Evolutionary conservation across 2,113 vertebrate genomes (phyloP).

Genomic region (Argyrosomus japonicus): DNA sequence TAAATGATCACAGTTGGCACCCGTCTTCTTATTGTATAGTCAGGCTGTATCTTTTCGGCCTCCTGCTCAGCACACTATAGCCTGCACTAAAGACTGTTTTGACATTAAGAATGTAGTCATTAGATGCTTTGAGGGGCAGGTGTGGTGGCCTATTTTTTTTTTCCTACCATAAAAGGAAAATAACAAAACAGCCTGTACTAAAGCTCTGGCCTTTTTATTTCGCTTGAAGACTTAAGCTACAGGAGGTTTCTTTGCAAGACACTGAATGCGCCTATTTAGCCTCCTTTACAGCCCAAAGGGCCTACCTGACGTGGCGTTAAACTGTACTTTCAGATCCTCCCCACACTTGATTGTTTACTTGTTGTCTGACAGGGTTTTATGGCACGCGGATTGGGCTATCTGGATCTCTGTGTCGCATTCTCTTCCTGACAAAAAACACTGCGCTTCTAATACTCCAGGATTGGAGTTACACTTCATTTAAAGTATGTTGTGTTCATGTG

Average conservation of each 20-base stretch:
- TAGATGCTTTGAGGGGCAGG: conserved; percentile 55
- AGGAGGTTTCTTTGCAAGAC: conserved; percentile 66
- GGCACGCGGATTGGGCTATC: conserved; percentile 53
- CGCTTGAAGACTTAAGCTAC: conserved; percentile 54
- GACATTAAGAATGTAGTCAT: conserved; percentile 18
- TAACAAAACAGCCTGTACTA: conserved; percentile 49
- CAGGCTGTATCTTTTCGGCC: not conserved
- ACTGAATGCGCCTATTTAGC: conserved; percentile 64
- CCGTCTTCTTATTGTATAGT: not conserved
- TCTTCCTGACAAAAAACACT: conserved; percentile 31
- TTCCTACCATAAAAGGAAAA: conserved; percentile 63
- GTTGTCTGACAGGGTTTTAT: conserved; percentile 73
- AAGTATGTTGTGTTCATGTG: not conserved
- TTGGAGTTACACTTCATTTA: not conserved
- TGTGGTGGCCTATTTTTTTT: conserved; percentile 58
- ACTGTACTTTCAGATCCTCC: conserved; percentile 62
- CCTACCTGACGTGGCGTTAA: conserved; percentile 73
- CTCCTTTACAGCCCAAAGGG: conserved; percentile 64
- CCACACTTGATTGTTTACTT: conserved; percentile 74
- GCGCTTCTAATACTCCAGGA: not conserved
- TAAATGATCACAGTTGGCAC: not conserved
- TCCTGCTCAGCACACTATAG: not conserved
- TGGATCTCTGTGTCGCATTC: conserved; percentile 25
- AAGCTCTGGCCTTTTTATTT: conserved; percentile 47
- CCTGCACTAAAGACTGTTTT: not conserved